phyloP scores from a whole-genome alignment of 2,113 vertebrate species.

The Esox niger region DNA sequence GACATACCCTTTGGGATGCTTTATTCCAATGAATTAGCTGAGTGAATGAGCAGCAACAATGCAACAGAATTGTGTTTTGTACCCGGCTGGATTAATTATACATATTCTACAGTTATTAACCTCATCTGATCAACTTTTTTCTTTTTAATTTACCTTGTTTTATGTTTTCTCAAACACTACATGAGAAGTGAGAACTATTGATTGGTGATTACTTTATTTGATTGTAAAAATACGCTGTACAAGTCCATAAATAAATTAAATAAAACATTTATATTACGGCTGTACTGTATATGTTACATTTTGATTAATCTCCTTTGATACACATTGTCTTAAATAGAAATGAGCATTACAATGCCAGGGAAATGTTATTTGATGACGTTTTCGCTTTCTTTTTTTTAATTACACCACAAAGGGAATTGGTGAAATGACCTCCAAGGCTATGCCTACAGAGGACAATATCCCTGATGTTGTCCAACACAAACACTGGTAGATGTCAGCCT shows the following conservation, averaged over 20 bases:
- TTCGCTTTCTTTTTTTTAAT: too few species aligned
- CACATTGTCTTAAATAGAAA: too few species aligned
- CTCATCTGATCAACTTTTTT: slow-evolving; percentile 69
- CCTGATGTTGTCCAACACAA: background rate
- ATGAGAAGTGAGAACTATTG: slow-evolving; percentile 37
- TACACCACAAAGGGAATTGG: too few species aligned
- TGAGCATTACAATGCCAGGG: too few species aligned
- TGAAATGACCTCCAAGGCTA: too few species aligned
- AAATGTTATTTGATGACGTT: too few species aligned
- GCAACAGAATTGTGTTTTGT: slow-evolving; percentile 76
- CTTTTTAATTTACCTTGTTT: slow-evolving; percentile 49
- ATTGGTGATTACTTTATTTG: slow-evolving; percentile 62
- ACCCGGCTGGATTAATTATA: slow-evolving; percentile 76
- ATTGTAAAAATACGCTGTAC: slow-evolving; percentile 38
- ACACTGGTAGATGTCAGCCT: background rate
- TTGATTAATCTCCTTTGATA: too few species aligned
- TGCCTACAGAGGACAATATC: background rate
- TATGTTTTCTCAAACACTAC: slow-evolving; percentile 40
- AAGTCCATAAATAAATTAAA: too few species aligned
- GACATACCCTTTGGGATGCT: slow-evolving; percentile 56
- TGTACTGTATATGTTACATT: too few species aligned
- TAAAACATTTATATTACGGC: too few species aligned
- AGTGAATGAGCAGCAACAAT: slow-evolving; percentile 71
- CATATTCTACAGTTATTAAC: slow-evolving; percentile 66
- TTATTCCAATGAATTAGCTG: slow-evolving; percentile 76